Base-by-base conservation (phyloP, 2,113 vertebrate species). In the Oriolus oriolus region DNA sequence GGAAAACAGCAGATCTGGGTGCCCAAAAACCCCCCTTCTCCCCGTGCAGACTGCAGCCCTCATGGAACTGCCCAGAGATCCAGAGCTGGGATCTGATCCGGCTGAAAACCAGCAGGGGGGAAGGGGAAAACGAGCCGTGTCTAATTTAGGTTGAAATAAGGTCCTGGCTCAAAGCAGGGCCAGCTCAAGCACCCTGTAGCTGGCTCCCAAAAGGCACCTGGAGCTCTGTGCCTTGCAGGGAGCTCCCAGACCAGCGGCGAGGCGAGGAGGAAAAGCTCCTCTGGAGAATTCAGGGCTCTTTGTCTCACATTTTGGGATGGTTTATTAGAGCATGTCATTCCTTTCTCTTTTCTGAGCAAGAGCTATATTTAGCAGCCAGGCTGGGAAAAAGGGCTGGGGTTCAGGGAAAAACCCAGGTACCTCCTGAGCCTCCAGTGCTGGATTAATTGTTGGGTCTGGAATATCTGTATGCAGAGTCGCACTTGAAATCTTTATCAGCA, bases 381-480 rank as follows among this genome's bases (percentile, higher is more conserved):
- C 50, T 87, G 52, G 11, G 50, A n/a, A 33, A 39, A 76, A 47
- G 50, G 66, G 63, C 70, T 82, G 65, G 70, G 26, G 33, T 57
- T 61, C 31, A 42, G 84, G 66, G 65, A 42, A 53, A 69, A 94
- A 50, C 57, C 53, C 77, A 33, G 69, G 69, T 78, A 78, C 61
- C 68, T 81, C 65, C 78, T 82, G 18, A 79, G 71, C 49, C 18
- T 21, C 69, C 70, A 64, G 66, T 18, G 74, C 87, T 13, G 73
- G 86, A 35, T 91, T 71, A 89, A 78, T 85, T 91, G 68, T 26
- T 66, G 66, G 33, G 21, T 63, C 56, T 84, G 92, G 71, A 53
- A 70, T 64, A 66, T 95, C 85, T 41, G 74, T 90, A 93, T 96
- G 89, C 93, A 56, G 91, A 89, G 90, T 79, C 94, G 92, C 81